Evolutionary conservation across 2,113 vertebrate genomes (phyloP), one percentile per base, ranked within the genome.

Genomic region (Bos javanicus): DNA sequence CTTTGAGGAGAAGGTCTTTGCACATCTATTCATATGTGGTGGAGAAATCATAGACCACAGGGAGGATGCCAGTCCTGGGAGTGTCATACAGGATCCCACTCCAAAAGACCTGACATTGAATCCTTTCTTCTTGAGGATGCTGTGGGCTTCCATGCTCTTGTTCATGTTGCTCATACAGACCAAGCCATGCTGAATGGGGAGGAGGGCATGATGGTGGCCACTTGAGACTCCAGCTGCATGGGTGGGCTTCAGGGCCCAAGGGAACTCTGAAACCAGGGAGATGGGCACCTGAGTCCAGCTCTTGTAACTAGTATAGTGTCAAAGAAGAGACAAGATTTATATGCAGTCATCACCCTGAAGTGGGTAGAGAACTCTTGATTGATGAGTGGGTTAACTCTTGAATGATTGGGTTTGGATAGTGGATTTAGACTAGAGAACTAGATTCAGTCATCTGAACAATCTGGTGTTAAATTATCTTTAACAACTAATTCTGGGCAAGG

Each of bases 131-230:
- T 12, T 21, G 36, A 87, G 36, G 14, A 56, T 9, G 7, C 25
- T 13, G 4, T 93, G 60, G 81, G 52, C n/a, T 28, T 74, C 43
- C 59, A 60, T 11, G 50, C 30, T 82, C 81, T 87, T 82, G 81
- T 86, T 87, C 48, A 89, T 13, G n/a, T 95, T 60, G 26, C 48
- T 92, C 54, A 60, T 39, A 21, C 28, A 59, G 3, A 54, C 90
- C 67, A 93, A 5, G 80, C n/a, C n/a, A 74, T 10, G 16, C 52
- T 82, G 71, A 74, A 46, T 98, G 99, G 99, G 96, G 99, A 98
- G 98, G 99, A 99, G 98, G 99, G 99, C 99, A 99, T 99, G 90
- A 71, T 60, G 64, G 43, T 0, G 0, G 33, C 28, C 14, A 25
- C 28, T 11, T 12, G 19, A 23, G 1, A 36, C 48, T 36, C 9